Conservation (phyloP, 2,888 invertebrate genomes). For the Stomorhina lunata region DNA sequence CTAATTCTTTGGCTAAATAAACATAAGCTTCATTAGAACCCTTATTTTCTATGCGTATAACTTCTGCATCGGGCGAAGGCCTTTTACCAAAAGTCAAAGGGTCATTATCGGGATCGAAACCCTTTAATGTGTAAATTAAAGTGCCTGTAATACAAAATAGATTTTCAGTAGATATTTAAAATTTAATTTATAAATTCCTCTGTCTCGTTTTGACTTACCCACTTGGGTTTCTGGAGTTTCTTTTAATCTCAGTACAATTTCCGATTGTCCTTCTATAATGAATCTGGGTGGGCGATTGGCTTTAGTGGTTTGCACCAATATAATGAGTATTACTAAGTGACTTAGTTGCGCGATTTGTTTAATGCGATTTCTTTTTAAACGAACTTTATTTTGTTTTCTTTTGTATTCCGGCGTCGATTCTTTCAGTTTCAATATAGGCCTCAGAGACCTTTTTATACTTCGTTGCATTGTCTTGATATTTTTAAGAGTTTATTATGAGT, state of each 20-base stretch:
- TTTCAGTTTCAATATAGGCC: slow-evolving; percentile 33
- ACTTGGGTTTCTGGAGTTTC: slow-evolving; percentile 92
- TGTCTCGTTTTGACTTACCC: slow-evolving; percentile 82
- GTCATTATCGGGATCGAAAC: slow-evolving; percentile 93
- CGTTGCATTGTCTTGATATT: slow-evolving; percentile 17
- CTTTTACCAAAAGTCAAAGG: slow-evolving; percentile 89
- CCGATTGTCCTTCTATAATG: slow-evolving; percentile 92
- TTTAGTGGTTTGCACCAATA: slow-evolving; percentile 57
- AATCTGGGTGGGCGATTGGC: slow-evolving; percentile 91
- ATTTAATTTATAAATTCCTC: background rate
- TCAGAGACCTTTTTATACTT: slow-evolving; percentile 28
- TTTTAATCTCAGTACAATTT: slow-evolving; percentile 93
- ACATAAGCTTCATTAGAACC: slow-evolving; percentile 91
- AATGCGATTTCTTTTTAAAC: slow-evolving; percentile 70
- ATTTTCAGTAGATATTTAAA: background rate
- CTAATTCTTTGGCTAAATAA: slow-evolving; percentile 92
- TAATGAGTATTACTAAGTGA: slow-evolving; percentile 66
- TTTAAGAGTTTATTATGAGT: slow-evolving; percentile 10
- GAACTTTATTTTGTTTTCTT: slow-evolving; percentile 73
- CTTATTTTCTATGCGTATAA: slow-evolving; percentile 90
- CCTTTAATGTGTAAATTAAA: slow-evolving; percentile 89
- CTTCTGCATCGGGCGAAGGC: slow-evolving; percentile 89
- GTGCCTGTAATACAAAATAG: slow-evolving; percentile 82
- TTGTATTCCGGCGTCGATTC: slow-evolving; percentile 56
- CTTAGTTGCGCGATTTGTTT: slow-evolving; percentile 7